Evolutionary conservation across 2,797 vertebrate genomes (phyloP), one percentile per base, ranked within the genome.

Genomic region (Tragopan temminckii): DNA sequence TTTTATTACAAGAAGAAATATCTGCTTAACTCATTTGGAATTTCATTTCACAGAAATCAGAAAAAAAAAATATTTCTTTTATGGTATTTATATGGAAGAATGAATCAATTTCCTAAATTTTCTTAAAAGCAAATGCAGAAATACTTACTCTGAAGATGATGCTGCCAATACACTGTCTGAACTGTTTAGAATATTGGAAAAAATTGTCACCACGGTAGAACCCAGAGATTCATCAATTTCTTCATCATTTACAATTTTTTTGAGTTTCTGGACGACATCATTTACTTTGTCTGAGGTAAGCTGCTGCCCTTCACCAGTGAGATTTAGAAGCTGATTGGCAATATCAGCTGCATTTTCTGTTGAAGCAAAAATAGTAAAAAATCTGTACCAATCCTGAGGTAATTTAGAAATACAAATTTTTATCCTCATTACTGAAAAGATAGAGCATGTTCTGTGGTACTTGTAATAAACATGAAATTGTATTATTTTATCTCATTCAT

Each of bases 151-250:
- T 87, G 98, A 98, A 24, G 99, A 99, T 27, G 98, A 98, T 11
- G 97, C 97, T 35, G 98, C 97, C 88, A 98, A 96, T 18, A 97
- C 97, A 13, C 94, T 97, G 69, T 98, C 98, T 4, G 99, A 98
- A 97, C 98, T 98, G 59, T 90, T 98, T 96, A 99, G 98, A 88
- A 99, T 99, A 88, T 99, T 99, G 92, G 99, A 99, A 98, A 99
- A 99, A 97, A 99, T 99, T 79, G 97, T 98, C 96, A 99, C 98
- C 35, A 99, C 98, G 0, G 98, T 98, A 76, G 96, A 98, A 53
- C 99, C 99, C 58, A 99, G 93, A 5, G 97, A 96, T 70, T 95
- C 88, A 96, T 99, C 99, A 75, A 99, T 99, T 96, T 98, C 98
- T 57, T 98, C 98, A 76, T 99, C 97, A 1, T 97, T 98, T 57